Evolutionary conservation across 2,888 invertebrate genomes (phyloP), one percentile per base, ranked within the genome.

Genomic region (Brachypterus glaber): DNA sequence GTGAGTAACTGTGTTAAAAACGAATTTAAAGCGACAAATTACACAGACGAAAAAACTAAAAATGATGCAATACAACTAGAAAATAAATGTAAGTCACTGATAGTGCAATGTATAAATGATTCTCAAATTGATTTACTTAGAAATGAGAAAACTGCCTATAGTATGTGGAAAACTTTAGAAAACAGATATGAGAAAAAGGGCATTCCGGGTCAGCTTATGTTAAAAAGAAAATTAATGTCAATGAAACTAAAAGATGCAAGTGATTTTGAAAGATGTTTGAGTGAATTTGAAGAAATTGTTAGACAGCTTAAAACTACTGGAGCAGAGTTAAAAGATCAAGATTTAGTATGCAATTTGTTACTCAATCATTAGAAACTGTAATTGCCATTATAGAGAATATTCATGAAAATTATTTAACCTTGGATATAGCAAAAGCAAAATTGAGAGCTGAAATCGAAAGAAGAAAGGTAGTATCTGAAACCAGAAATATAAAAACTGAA

Each of bases 361-460:
- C 12, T 29, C 9, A 7, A 11, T n/a, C 30, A 12, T 29, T 29
- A 8, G 30, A 29, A 12, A 29, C 30, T 9, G 7, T 29, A 8
- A 11, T 29, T n/a, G 11, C 30, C 7, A 29, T 29, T 29, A 29
- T 29, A 9, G 12, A 7, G 11, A 29, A 29, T 29, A 34, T 41
- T 26, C 21, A n/a, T n/a, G n/a, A n/a, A n/a, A 24, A n/a, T 24
- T 17, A 1, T 21, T 15, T 14, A 24, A n/a, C 24, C n/a, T 7
- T 24, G 15, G 4, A 15, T n/a, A 33, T 24, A n/a, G 24, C n/a
- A n/a, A 24, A 24, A 24, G n/a, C 24, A 15, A 31, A 36, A 24
- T 18, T 44, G 14, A 35, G 30, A 2, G 36, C 24, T 30, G 37
- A 41, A 29, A n/a, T 3, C 12, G 35, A 37, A 13, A 44, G 39